Evolutionary conservation across 1,140 invertebrate species (phyloP).

Genomic region (Pseudomyrmex dendroicus): DNA sequence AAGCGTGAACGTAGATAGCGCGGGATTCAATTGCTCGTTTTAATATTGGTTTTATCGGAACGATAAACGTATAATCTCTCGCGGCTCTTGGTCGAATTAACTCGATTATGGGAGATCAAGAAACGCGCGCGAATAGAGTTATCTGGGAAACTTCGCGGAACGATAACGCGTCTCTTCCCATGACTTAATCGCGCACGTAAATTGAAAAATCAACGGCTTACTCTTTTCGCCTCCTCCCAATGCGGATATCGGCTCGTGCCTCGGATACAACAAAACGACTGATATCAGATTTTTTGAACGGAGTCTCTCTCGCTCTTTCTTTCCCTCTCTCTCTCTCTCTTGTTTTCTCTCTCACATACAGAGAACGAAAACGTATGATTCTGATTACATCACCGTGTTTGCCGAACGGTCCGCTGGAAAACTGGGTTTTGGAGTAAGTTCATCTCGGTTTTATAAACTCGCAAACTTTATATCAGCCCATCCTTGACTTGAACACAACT

Average conservation of each 20-base stretch:
- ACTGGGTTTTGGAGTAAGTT: constrained; percentile 66
- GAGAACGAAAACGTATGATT: no score
- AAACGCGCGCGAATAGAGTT: constrained; percentile 16
- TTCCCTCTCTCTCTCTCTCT: no score
- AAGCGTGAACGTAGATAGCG: constrained; percentile 2
- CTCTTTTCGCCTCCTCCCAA: not conserved
- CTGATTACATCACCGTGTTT: no score
- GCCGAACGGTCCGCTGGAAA: constrained; percentile 42
- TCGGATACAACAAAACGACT: no score
- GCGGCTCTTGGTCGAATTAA: constrained; percentile 16
- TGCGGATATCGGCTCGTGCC: no score
- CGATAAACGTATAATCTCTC: not conserved
- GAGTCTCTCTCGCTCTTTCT: no score
- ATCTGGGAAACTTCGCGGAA: constrained; percentile 1
- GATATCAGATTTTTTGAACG: no score
- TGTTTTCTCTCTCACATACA: no score
- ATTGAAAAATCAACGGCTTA: constrained; percentile 5
- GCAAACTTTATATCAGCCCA: constrained; percentile 63
- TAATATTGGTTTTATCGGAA: not conserved
- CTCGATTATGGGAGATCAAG: not conserved
- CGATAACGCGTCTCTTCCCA: not conserved
- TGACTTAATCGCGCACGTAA: not conserved
- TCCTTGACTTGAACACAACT: constrained; percentile 66
- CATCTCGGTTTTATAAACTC: constrained; percentile 67
- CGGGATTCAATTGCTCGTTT: not conserved